Base-by-base conservation (phyloP, 2,113 vertebrate species). In the Chamaetylas fuelleborni region DNA sequence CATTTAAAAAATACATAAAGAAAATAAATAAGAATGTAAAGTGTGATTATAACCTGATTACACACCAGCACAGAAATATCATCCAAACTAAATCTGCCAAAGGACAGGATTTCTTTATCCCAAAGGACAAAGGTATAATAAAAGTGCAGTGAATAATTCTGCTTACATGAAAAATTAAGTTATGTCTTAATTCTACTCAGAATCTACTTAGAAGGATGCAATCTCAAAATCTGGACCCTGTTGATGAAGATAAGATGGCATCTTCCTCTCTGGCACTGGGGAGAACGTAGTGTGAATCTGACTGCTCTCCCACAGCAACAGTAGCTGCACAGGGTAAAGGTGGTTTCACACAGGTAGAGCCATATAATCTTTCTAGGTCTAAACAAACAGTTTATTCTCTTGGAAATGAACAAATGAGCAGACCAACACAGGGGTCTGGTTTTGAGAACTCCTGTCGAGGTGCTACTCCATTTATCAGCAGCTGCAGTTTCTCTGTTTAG, bases 1-100 rank as follows among this genome's bases (percentile, higher is more conserved):
- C 64, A 36, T 53, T 83, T 71, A 60, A 20, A 89, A 34, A 36
- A 29, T 26, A 18, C 14, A 14, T 70, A 65, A 77, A 70, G 34
- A 81, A 81, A 92, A 91, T 47, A 81, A 92, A 91, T 47, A 64
- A 86, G 51, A 86, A 86, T n/a, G 8, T 64, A 73, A 90, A 92
- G 36, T 56, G 64, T 28, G 31, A 56, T 26, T 91, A 25, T 87
- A 90, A 87, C 23, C 26, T 60, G 18, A 13, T 64, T 74, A 31
- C 14, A 50, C 14, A 57, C 9, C 26, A 64, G 34, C n/a, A 56
- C 43, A 71, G 76, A 81, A 58, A 45, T 74, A 54, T 47, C 11
- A 34, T 62, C 31, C 14, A 71, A 74, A 64, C 17, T 33, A 29
- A 48, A 54, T 76, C 36, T 57, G 40, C 26, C 1, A 5, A 58